Conservation (phyloP, 2,113 vertebrate genomes). For the Rhynchomys soricoides region DNA sequence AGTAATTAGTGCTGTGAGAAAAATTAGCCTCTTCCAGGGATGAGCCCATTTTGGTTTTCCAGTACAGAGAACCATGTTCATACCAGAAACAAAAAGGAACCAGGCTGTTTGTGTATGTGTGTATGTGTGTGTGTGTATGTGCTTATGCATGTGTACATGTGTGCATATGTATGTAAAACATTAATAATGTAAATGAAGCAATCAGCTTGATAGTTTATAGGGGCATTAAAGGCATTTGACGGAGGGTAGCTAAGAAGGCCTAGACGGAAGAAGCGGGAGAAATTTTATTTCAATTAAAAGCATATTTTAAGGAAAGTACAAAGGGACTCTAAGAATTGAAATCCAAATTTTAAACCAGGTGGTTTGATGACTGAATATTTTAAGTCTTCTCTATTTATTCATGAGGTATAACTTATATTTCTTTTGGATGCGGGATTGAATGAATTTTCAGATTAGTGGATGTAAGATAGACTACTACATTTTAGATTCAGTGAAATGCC, state of each 20-base stretch:
- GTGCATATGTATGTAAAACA: background rate
- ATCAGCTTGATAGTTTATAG: background rate
- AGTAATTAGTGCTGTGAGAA: background rate
- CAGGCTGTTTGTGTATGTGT: background rate
- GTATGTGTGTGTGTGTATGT: background rate
- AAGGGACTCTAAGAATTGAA: background rate
- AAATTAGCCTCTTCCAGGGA: background rate
- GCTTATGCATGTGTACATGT: too few relatives aligned
- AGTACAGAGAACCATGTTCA: background rate
- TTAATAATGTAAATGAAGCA: background rate
- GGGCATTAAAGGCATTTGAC: background rate
- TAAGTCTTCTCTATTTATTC: background rate
- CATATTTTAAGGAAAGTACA: background rate
- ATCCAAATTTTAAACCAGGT: background rate
- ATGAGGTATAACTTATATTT: background rate
- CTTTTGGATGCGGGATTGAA: background rate
- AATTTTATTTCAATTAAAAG: background rate
- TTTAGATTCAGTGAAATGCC: background rate
- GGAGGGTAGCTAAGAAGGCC: background rate
- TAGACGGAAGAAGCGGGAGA: background rate
- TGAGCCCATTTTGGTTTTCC: background rate
- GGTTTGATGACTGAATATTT: background rate
- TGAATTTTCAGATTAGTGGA: background rate
- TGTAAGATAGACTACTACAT: background rate
- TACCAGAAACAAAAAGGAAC: background rate